Base-by-base conservation (phyloP, 1,140 invertebrate species). In the Neoseiulus cucumeris region DNA sequence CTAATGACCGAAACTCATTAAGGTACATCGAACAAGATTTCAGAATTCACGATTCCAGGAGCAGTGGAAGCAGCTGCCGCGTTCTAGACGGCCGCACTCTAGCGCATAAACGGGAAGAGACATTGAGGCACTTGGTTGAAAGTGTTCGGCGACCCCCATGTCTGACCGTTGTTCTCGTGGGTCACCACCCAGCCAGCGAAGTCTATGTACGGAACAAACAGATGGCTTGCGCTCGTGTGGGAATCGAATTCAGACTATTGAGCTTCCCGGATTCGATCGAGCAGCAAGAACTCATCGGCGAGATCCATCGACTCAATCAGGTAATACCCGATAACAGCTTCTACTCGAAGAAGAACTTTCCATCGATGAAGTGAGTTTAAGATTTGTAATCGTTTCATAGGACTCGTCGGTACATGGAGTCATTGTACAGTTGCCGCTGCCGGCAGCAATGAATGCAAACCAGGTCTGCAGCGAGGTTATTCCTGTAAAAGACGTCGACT, bases 401-500 rank as follows among this genome's bases (percentile, higher is more conserved):
- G 81, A 90, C 76, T 69, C 75, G 5, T 73, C 72, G 41, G 82
- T 91, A 0, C 85, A 89, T 78, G 89, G 88, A 0, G 83, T 94
- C 71, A 74, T 94, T 22, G 84, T 94, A 0, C 64, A 64, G 73
- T 74, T 92, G 44, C 89, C 90, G 9, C 76, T 92, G 22, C 88
- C 88, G 0, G 74, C 78, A 1, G 82, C 83, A 67, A 86, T 92
- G 14, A 77, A 82, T 69, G 87, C 89, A 72, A 79, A 83, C 70
- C 80, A 77, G 70, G 79, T 91, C 1, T 89, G 86, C 72, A 87
- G 92, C 78, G 80, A 85, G 5, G 82, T 94, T 0, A 73, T 77
- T 42, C 85, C 85, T 0, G 75, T 78, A 0, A 94, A 94, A 76
- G 90, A 94, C 81, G 88, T 94, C 0, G 91, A 93, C 78, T 90